A percentile compares a stretch with the other conserved stretches of the same genome.
Conservation (phyloP, 1,140 invertebrate species). For the Lucilia sericata region DNA sequence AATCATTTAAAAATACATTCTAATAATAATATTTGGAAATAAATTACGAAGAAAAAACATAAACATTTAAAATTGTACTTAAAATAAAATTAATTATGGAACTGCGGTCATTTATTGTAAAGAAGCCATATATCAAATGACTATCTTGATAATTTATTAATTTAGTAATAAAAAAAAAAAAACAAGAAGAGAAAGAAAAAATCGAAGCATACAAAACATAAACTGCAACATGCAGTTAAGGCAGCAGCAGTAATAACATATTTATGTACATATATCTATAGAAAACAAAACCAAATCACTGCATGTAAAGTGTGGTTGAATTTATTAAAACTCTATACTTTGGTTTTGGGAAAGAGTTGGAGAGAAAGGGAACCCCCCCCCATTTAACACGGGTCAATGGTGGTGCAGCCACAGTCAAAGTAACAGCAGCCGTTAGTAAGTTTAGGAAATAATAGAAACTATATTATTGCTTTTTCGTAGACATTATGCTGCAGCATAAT, state of each 20-base stretch:
- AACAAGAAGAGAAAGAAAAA: neutral
- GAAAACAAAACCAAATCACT: constrained; percentile 1
- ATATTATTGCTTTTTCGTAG: neutral
- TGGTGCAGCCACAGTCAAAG: neutral
- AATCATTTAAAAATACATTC: neutral
- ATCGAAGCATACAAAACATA: neutral
- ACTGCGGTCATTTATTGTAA: constrained; percentile 12
- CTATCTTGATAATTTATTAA: constrained; percentile 29
- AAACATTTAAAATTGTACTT: neutral
- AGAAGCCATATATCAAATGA: constrained; percentile 26
- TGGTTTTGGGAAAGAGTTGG: neutral
- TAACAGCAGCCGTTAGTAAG: neutral
- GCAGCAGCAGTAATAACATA: neutral
- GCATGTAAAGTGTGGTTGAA: constrained; percentile 23
- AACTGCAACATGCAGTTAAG: neutral
- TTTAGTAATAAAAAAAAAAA: neutral
- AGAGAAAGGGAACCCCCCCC: neutral
- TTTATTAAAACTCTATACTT: neutral
- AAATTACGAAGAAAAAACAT: too few relatives aligned
- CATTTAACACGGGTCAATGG: constrained; percentile 5
- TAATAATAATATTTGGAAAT: neutral
- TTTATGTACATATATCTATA: neutral
- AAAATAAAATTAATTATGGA: constrained; percentile 10
- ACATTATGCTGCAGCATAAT: neutral
- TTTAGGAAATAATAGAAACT: neutral